Conservation (phyloP, 2,113 vertebrate genomes). For the Myxocyprinus asiaticus region DNA sequence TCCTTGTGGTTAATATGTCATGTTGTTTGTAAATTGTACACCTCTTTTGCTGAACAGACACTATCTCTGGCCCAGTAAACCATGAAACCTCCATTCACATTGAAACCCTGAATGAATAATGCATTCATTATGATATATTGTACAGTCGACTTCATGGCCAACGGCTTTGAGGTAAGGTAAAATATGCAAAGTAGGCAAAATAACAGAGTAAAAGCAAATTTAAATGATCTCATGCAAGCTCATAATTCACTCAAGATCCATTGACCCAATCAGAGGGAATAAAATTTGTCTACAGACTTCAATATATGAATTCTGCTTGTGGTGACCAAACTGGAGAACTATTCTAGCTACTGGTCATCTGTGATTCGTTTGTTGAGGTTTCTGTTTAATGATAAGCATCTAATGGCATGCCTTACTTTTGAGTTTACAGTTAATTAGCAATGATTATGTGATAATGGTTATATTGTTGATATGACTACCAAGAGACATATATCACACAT, state of each 20-base stretch:
- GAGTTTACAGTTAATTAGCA: neutral
- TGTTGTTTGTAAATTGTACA: constrained; percentile 22
- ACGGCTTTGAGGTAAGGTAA: neutral
- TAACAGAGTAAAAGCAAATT: neutral
- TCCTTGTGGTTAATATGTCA: constrained; percentile 27
- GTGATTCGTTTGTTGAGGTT: neutral
- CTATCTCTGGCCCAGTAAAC: constrained; percentile 17
- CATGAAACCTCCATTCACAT: constrained; percentile 3
- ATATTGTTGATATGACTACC: neutral
- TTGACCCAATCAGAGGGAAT: neutral
- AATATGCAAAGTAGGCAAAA: neutral
- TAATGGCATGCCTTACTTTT: neutral
- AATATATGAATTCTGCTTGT: neutral
- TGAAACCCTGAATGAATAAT: constrained; percentile 26
- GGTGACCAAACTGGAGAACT: neutral
- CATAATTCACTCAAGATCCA: constrained; percentile 19
- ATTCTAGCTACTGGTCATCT: neutral
- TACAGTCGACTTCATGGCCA: neutral
- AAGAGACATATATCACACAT: neutral
- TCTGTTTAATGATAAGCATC: constrained; percentile 6
- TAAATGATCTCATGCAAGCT: neutral
- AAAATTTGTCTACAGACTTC: neutral
- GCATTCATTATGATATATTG: neutral
- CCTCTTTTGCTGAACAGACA: constrained; percentile 18
- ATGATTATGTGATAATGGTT: neutral